phyloP scores from a whole-genome alignment of 2,888 invertebrate genomes.

The Rambutsinella grinnellia region DNA sequence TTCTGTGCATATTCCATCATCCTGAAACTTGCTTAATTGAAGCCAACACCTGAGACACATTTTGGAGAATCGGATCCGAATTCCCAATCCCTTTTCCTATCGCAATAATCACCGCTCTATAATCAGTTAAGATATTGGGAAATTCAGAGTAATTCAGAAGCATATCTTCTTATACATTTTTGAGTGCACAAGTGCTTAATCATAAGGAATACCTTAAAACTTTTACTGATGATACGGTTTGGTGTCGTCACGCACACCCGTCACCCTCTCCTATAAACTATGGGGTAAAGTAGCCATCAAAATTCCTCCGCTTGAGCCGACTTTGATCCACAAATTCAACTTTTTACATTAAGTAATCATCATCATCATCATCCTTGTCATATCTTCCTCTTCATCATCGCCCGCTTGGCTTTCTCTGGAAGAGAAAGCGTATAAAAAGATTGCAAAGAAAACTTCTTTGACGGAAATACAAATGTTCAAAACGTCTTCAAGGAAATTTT shows the following conservation, averaged over 20 bases:
- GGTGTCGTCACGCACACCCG: slow-evolving; percentile 47
- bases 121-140: slow-evolving; percentile 31
- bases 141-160: too few species aligned
- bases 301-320: slow-evolving; percentile 39
- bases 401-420: not conserved
- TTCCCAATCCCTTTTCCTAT: slow-evolving; percentile 21
- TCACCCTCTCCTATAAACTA: slow-evolving; percentile 8
- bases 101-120: slow-evolving; percentile 23
- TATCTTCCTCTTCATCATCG: not conserved
- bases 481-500: slow-evolving; percentile 4
- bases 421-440: too few species aligned
- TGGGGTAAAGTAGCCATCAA: slow-evolving; percentile 42
- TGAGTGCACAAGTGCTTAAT: slow-evolving; percentile 47
- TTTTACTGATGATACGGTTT: slow-evolving; percentile 32
- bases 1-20: slow-evolving; percentile 8
- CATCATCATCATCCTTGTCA: slow-evolving; percentile 21
- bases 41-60: slow-evolving; percentile 47
- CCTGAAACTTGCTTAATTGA: slow-evolving; percentile 37
- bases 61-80: not conserved
- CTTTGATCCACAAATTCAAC: slow-evolving; percentile 55
- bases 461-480: too few species aligned
- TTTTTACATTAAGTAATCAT: slow-evolving; percentile 47
- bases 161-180: slow-evolving; percentile 38
- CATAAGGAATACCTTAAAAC: slow-evolving; percentile 34
- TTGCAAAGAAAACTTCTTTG: too few species aligned